phyloP scores from a whole-genome alignment of 2,113 vertebrate species.

The Reinhardtius hippoglossoides region DNA sequence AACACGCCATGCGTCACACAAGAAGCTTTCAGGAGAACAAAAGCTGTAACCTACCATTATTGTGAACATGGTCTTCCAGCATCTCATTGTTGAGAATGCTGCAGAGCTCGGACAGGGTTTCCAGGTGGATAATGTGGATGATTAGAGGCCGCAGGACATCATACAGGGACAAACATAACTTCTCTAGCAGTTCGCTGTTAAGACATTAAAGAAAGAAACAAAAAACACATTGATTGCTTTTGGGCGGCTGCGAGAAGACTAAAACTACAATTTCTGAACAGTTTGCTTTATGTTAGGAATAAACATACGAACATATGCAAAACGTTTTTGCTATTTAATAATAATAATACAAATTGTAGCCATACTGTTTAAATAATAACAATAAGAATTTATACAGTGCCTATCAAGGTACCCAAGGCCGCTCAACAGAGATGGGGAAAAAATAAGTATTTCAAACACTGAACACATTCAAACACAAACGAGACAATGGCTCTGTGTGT shows the following conservation, averaged over 20 bases:
- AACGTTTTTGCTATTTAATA: not conserved
- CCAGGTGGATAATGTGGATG: slow-evolving; percentile 97
- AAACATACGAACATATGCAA: not conserved
- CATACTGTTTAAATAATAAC: too few species aligned
- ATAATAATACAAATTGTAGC: too few species aligned
- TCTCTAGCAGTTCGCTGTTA: slow-evolving; percentile 92
- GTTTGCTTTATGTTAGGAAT: not conserved
- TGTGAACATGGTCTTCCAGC: slow-evolving; percentile 96
- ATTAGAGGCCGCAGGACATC: slow-evolving; percentile 96
- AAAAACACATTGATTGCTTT: slow-evolving; percentile 15
- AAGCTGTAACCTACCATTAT: slow-evolving; percentile 85
- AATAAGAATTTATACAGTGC: too few species aligned
- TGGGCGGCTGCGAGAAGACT: slow-evolving; percentile 3
- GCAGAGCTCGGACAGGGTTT: slow-evolving; percentile 97
- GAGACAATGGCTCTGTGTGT: not conserved
- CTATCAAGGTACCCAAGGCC: too few species aligned
- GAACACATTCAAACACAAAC: slow-evolving; percentile 29
- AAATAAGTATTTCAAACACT: not conserved
- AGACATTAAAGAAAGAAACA: slow-evolving; percentile 23
- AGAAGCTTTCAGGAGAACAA: slow-evolving; percentile 10
- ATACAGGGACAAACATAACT: slow-evolving; percentile 93
- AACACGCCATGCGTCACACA: not conserved
- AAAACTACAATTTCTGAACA: slow-evolving; percentile 9
- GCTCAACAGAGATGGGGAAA: not conserved
- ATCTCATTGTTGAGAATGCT: slow-evolving; percentile 99